Base-by-base conservation (phyloP, 2,888 invertebrate species). In the Lymantria monacha region DNA sequence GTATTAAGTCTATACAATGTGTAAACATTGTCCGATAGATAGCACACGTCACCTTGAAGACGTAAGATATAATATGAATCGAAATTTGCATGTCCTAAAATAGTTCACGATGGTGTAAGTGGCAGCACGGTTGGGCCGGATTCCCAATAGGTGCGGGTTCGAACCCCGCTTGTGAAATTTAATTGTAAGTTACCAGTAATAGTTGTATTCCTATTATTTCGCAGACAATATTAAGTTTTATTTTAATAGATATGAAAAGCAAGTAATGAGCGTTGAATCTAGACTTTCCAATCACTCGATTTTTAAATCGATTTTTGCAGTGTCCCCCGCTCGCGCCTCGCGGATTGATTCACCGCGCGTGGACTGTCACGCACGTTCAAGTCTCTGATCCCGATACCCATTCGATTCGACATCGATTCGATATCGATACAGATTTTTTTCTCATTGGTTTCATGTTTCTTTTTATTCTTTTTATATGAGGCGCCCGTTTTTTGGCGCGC, bases 361-460 rank as follows among this genome's bases (percentile, higher is more conserved):
- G 81, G 76, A 66, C 69, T 74, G 85, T 84, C 81, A 88, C 86
- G 88, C 88, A 87, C 87, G 87, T 78, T 74, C 72, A 61, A n/a
- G 59, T 48, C 59, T 53, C 59, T 55, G 65, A 58, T 69, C 68
- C 69, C 74, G 78, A 76, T 75, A 73, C 70, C 76, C 75, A 74
- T 77, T 81, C 79, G 81, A 80, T 83, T 81, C 76, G 83, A 76
- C 76, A 79, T 78, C 42, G 42, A 42, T 42, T 42, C 42, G 30
- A 30, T 42, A 41, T 41, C 77, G 81, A 76, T 70, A 72, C 64
- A 64, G 53, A 75, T 74, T 79, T 82, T 49, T 79, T 76, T 77
- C 69, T 70, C 64, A 70, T 70, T 67, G 59, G 63, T 56, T 61
- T 57, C 61, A 63, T 30, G 48, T 59, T 75, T 22, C 22, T 22